Evolutionary conservation across 64 coral and sea anemone genomes (phyloP).

Genomic region (Porites lutea): DNA sequence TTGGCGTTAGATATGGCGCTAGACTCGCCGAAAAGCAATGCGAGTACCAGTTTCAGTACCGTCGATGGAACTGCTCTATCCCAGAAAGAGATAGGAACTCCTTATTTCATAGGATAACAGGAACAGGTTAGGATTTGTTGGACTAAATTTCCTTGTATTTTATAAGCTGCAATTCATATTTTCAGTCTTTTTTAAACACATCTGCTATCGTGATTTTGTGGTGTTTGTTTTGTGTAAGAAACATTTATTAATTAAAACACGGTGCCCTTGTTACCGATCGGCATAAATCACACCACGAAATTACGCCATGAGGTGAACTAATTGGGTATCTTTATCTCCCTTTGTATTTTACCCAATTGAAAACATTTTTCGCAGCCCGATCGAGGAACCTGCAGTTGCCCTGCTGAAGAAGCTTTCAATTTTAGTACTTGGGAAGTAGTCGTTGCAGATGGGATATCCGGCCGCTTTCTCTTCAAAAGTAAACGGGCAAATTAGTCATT

Average conservation of each 20-base stretch:
- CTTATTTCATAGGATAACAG: slow-evolving; percentile 28
- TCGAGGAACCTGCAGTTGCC: background rate
- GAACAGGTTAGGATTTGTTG: slow-evolving; percentile 24
- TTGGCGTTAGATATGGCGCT: slow-evolving; percentile 41
- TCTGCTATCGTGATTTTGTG: slow-evolving; percentile 6
- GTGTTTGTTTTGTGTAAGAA: slow-evolving; percentile 46
- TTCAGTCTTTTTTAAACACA: background rate
- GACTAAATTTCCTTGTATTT: background rate
- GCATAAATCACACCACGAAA: background rate
- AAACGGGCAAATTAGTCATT: background rate
- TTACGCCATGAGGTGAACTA: background rate
- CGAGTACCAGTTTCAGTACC: slow-evolving; percentile 64
- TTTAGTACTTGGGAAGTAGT: background rate
- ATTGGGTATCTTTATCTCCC: background rate
- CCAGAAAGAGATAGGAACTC: slow-evolving; percentile 25
- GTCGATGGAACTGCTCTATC: slow-evolving; percentile 69
- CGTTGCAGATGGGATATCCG: background rate
- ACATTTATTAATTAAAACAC: background rate
- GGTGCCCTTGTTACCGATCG: background rate
- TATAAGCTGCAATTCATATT: background rate
- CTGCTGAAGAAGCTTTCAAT: background rate
- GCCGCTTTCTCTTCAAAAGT: background rate
- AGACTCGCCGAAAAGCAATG: slow-evolving; percentile 49
- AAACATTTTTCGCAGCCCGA: background rate
- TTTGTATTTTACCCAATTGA: background rate